Base-by-base conservation (phyloP, 2,113 vertebrate species). In the Microcebus ravelobensis region DNA sequence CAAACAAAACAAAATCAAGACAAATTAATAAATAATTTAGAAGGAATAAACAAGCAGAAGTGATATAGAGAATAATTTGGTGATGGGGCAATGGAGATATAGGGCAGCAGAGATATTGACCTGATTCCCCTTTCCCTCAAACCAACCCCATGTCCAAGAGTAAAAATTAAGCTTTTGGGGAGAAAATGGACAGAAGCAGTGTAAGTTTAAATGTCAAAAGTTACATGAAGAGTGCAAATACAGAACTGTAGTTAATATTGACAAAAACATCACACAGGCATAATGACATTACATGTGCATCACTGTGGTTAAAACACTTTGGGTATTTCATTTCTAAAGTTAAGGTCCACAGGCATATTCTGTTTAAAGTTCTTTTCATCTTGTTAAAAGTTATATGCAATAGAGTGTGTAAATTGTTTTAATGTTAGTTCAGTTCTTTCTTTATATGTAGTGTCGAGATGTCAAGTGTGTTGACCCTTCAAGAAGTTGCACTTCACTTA, bases 381-480 rank as follows among this genome's bases (percentile, higher is more conserved):
- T 57, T 84, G 80, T 93, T 17, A 23, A 91, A 95, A 92, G 59
- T 76, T 65, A 81, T 17, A 71, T 18, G n/a, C 29, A 25, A 65
- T 25, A 50, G 23, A 87, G 48, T n/a, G 27, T 45, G 36, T 25
- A 90, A 76, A 73, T 52, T 92, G 88, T 89, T 89, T 91, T 74
- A 68, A 87, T 91, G 55, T 85, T 92, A 80, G 57, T 55, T 96
- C 50, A 89, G 79, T 50, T 89, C 86, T 70, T 88, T 93, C 85
- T 84, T 48, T 81, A 25, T 48, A 59, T 87, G 70, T 31, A 29
- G 55, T 21, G 27, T 87, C 91, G 91, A 96, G 97, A 90, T 92
- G 90, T 95, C 89, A 96, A 89, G 90, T 59, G 71, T 97, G 65
- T 79, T 94, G 80, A 96, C 83, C 77, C 52, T 77, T 91, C 21